Base-by-base conservation (phyloP, 37 sponge, comb jelly and placozoan species). In the Theonella swinhoei region DNA sequence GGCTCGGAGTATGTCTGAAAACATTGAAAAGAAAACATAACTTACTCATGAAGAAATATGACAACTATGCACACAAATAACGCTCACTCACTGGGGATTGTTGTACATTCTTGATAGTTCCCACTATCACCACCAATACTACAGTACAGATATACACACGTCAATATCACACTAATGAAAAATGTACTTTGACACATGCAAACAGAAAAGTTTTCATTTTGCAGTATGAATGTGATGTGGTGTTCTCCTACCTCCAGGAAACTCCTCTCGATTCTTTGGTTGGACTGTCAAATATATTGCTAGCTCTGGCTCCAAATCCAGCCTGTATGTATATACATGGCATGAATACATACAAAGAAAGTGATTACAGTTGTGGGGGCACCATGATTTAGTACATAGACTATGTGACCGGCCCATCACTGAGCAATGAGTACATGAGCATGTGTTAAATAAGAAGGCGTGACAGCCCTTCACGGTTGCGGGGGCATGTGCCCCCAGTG, bases 211-310 rank as follows among this genome's bases (percentile, higher is more conserved):
- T 30, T n/a, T n/a, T n/a, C n/a, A n/a, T n/a, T n/a, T n/a, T n/a
- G n/a, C n/a, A n/a, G n/a, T n/a, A n/a, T n/a, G n/a, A n/a, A n/a
- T n/a, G n/a, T n/a, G n/a, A n/a, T n/a, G n/a, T n/a, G n/a, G n/a
- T n/a, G n/a, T n/a, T n/a, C n/a, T 31, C 39, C 24, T 79, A 89
- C 89, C 85, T 89, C 89, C 89, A 89, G 39, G 89, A 83, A 0
- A 83, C 74, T 34, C 89, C 89, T 35, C 89, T 63, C 64, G 71
- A 83, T 60, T 83, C 80, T 28, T 64, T 66, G 26, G 79, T 20
- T n/a, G n/a, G n/a, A n/a, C 64, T 75, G 42, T 14, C 28, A 26
- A 89, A 19, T 0, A 89, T 20, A 3, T 61, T 84, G n/a, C 29
- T 73, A 22, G 89, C 84, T 40, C 43, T 72, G 4, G 89, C 84